phyloP scores from a whole-genome alignment of 2,888 invertebrate genomes.

The Leucozona laternaria region DNA sequence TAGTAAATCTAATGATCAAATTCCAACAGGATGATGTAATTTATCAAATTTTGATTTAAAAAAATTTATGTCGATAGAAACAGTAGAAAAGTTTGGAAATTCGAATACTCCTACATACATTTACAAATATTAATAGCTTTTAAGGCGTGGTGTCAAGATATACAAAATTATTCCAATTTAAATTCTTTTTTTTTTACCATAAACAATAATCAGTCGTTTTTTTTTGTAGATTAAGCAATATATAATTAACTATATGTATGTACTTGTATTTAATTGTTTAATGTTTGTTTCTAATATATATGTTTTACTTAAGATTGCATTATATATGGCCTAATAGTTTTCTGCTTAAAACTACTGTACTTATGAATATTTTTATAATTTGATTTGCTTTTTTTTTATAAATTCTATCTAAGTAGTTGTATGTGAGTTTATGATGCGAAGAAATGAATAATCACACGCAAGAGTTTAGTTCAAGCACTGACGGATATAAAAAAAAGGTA shows the following conservation, averaged over 20 bases:
- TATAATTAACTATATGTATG: constrained; percentile 59
- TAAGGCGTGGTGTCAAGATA: constrained; percentile 72
- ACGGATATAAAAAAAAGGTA: constrained; percentile 20
- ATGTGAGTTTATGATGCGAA: constrained; percentile 57
- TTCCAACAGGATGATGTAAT: background rate
- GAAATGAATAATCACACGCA: constrained; percentile 63
- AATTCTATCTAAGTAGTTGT: constrained; percentile 69
- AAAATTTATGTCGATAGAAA: constrained; percentile 55
- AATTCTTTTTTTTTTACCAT: constrained; percentile 53
- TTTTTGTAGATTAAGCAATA: constrained; percentile 74
- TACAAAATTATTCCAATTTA: constrained; percentile 69
- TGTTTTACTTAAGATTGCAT: constrained; percentile 72
- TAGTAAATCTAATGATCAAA: background rate
- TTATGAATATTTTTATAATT: constrained; percentile 46
- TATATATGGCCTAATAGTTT: constrained; percentile 74
- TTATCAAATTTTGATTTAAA: constrained; percentile 39
- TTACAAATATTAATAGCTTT: constrained; percentile 68
- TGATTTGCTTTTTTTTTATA: constrained; percentile 33
- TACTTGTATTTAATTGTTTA: constrained; percentile 58
- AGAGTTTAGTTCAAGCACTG: constrained; percentile 59
- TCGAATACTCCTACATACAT: constrained; percentile 60
- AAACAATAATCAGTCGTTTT: constrained; percentile 75
- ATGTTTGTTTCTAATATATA: constrained; percentile 3
- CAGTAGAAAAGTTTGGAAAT: constrained; percentile 71
- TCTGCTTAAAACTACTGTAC: constrained; percentile 39